phyloP scores from a whole-genome alignment of 2,797 vertebrate genomes.

The Anniella stebbinsi region DNA sequence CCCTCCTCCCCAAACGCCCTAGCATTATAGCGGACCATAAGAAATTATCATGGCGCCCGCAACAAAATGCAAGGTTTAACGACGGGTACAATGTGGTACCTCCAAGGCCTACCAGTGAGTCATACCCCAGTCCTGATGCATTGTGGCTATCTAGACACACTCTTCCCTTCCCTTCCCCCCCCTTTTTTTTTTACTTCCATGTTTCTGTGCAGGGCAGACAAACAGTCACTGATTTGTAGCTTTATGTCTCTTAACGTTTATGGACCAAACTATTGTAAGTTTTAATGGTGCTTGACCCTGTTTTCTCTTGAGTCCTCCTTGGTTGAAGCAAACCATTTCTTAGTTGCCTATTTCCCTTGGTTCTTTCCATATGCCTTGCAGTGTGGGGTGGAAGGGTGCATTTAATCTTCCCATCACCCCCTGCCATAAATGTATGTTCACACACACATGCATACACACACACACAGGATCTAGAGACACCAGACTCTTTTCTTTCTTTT shows the following conservation, averaged over 20 bases:
- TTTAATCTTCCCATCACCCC: background rate
- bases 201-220: slow-evolving; percentile 9
- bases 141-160: background rate
- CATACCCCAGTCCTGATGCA: background rate
- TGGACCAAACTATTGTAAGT: slow-evolving; percentile 65
- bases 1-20: slow-evolving; percentile 13
- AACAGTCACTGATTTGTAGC: slow-evolving; percentile 54
- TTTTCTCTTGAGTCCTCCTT: slow-evolving; percentile 49
- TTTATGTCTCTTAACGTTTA: slow-evolving; percentile 59
- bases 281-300: slow-evolving; percentile 76
- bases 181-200: background rate
- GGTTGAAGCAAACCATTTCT: slow-evolving; percentile 21
- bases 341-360: slow-evolving; percentile 12
- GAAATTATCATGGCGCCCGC: slow-evolving; percentile 31
- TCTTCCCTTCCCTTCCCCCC: background rate
- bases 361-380: slow-evolving; percentile 36
- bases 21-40: slow-evolving; percentile 22
- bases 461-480: background rate
- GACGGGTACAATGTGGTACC: background rate
- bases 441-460: too few species aligned
- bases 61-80: slow-evolving; percentile 8
- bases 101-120: background rate
- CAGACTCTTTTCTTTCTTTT: background rate
- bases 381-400: slow-evolving; percentile 47
- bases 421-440: too few species aligned